These are phyloP conservation scores for Trogon surrucura DNA, from an alignment of 2,113 vertebrate genomes.

Conservation along the genomic window DNA sequence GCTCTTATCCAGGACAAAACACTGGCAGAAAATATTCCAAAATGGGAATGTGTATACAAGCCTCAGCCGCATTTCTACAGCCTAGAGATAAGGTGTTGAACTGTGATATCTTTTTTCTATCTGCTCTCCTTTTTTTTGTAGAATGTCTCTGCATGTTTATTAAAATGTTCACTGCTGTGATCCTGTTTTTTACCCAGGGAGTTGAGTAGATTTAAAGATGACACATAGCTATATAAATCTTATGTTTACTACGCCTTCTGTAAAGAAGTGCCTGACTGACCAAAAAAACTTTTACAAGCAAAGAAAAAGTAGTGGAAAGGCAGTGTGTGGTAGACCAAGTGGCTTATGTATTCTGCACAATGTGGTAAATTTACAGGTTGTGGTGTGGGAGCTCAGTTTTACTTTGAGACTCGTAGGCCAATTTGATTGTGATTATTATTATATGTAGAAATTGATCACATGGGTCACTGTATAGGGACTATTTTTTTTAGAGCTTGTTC, in stretches of 20 bases:
- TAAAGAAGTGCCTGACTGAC: not conserved
- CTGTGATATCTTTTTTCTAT: conserved; percentile 13
- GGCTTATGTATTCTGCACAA: not conserved
- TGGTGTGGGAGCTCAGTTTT: not conserved
- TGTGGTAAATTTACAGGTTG: not conserved
- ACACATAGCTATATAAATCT: conserved; percentile 45
- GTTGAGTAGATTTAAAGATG: conserved; percentile 41
- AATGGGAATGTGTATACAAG: not conserved
- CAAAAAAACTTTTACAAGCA: conserved; percentile 35
- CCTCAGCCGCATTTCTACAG: not conserved
- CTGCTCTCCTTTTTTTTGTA: not conserved
- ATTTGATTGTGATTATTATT: not conserved
- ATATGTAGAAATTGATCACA: not conserved
- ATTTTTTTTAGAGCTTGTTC: not conserved
- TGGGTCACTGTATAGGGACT: not conserved
- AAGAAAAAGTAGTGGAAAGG: not conserved
- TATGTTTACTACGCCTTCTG: conserved; percentile 15
- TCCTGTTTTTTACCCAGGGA: conserved; percentile 23
- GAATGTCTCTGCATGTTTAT: conserved; percentile 52
- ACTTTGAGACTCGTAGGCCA: not conserved
- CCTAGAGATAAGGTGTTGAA: not conserved
- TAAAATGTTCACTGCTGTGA: conserved; percentile 58
- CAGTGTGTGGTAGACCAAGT: not conserved
- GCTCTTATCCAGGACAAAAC: not conserved
- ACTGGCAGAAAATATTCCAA: conserved; percentile 9